Conservation (phyloP, 2,888 invertebrate species). For the Aricia artaxerxes region DNA sequence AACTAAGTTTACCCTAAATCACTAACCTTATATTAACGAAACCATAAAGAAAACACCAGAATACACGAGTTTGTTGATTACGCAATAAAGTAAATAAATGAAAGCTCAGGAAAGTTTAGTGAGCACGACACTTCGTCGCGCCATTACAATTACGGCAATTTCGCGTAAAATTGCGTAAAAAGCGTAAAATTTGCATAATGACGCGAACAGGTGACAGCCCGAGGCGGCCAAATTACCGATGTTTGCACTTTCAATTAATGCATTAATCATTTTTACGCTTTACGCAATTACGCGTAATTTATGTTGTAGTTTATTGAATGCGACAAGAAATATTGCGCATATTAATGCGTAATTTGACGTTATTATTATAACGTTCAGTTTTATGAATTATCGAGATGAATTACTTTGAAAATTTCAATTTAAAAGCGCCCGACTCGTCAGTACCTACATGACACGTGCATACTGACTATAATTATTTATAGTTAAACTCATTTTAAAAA, state of each 20-base stretch:
- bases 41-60: not conserved
- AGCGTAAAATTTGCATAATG: constrained; percentile 71
- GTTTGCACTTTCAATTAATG: constrained; percentile 45
- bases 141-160: constrained; percentile 56
- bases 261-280: constrained; percentile 32
- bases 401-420: not conserved
- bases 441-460: not conserved
- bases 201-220: constrained; percentile 60
- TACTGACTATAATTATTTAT: not conserved
- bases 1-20: too few relatives aligned
- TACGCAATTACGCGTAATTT: constrained; percentile 31
- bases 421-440: not conserved
- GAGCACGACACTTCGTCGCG: constrained; percentile 31
- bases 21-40: not conserved
- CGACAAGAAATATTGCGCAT: constrained; percentile 19
- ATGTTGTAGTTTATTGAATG: constrained; percentile 12
- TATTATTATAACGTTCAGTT: constrained; percentile 13
- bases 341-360: constrained; percentile 16
- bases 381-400: constrained; percentile 16
- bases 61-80: not conserved
- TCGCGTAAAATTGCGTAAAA: constrained; percentile 46
- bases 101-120: constrained; percentile 3
- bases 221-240: constrained; percentile 48
- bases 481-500: not conserved
- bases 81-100: constrained; percentile 7